Percentiles rank a stretch among this genome's conserved stretches.
Evolutionary conservation across 2,888 invertebrate genomes (phyloP).

Genomic region (Willowsia nigromaculata): DNA sequence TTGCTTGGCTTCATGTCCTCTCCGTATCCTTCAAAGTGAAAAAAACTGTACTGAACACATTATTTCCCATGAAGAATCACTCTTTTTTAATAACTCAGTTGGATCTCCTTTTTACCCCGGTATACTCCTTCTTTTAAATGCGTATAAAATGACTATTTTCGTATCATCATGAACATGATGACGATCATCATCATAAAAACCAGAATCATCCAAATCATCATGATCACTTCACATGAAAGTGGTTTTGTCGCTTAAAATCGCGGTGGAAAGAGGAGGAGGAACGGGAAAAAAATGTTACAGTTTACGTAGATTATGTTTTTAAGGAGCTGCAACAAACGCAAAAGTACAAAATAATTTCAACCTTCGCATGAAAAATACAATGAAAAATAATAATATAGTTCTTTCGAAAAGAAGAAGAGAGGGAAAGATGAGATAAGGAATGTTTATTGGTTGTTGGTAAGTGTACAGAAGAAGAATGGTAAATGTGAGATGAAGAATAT

Average conservation of each 20-base stretch:
- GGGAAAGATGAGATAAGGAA: constrained; percentile 34
- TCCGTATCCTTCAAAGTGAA: background rate
- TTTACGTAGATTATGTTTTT: constrained; percentile 14
- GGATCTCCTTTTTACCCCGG: background rate
- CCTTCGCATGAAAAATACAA: constrained; percentile 45
- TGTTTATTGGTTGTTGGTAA: constrained; percentile 34
- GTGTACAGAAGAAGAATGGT: background rate
- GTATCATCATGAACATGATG: constrained; percentile 21
- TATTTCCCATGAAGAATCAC: constrained; percentile 23
- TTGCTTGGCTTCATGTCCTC: constrained; percentile 13
- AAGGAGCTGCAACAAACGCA: background rate
- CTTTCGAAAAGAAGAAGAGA: background rate
- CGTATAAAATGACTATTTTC: constrained; percentile 53
- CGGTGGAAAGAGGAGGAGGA: constrained; percentile 25
- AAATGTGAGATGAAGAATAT: constrained; percentile 32
- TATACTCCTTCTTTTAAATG: background rate
- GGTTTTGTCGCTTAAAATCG: constrained; percentile 45
- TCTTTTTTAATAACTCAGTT: constrained; percentile 24
- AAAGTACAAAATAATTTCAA: constrained; percentile 28
- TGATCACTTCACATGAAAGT: constrained; percentile 29
- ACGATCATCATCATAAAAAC: background rate
- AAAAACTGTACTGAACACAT: background rate
- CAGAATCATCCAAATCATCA: background rate
- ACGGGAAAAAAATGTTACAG: background rate
- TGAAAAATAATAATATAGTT: constrained; percentile 44